Conservation (phyloP, 1,140 invertebrate species). For the Nymphalis io region DNA sequence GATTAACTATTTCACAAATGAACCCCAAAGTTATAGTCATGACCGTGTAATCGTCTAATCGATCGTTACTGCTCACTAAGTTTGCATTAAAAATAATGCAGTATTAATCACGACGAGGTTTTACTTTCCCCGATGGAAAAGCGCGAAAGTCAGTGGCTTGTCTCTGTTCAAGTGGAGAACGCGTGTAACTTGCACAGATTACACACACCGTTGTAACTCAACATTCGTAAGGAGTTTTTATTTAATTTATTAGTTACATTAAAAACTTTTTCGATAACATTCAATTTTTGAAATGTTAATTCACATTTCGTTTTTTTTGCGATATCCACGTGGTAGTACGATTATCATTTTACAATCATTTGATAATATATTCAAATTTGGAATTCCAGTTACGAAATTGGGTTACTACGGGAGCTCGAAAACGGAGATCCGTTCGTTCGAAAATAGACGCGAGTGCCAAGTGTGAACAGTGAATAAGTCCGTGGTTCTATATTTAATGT, state of each 20-base stretch:
- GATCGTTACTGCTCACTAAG: constrained; percentile 33
- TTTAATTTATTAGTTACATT: neutral
- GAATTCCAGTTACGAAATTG: constrained; percentile 37
- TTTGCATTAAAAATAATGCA: constrained; percentile 50
- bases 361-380: constrained; percentile 19
- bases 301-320: too few species aligned
- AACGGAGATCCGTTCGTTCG: constrained; percentile 45
- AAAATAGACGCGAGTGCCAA: constrained; percentile 70
- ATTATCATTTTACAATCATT: too few species aligned
- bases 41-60: constrained; percentile 19
- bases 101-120: constrained; percentile 56
- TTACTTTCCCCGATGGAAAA: constrained; percentile 74
- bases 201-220: constrained; percentile 9
- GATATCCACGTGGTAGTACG: too few species aligned
- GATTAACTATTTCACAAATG: neutral
- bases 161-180: constrained; percentile 44
- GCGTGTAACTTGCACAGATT: constrained; percentile 34
- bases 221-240: neutral
- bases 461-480: constrained; percentile 71
- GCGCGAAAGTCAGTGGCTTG: constrained; percentile 67
- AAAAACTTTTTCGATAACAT: neutral
- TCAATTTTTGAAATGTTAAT: neutral
- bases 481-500: constrained; percentile 69
- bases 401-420: constrained; percentile 43
- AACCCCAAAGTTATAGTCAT: neutral